These are phyloP conservation scores for Hyalella azteca DNA, from an alignment of 2,888 invertebrate genomes.

Conservation along the genomic window DNA sequence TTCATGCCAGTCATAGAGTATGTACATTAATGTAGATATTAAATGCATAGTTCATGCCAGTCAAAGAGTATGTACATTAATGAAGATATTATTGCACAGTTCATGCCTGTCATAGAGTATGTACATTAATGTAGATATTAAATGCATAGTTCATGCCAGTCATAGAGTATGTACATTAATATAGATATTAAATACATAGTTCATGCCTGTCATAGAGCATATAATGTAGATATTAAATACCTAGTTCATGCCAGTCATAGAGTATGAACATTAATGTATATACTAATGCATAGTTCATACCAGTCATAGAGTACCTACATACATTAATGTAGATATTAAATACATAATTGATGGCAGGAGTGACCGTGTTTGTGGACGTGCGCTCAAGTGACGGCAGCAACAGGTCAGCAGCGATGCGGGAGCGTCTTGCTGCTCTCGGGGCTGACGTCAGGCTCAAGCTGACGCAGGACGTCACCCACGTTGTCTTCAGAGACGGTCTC, in stretches of 20 bases:
- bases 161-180: not conserved
- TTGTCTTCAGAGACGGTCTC: constrained; percentile 53
- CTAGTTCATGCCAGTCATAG: not conserved
- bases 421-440: constrained; percentile 47
- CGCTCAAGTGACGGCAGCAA: constrained; percentile 45
- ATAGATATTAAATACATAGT: not conserved
- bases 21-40: too few relatives aligned
- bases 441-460: constrained; percentile 43
- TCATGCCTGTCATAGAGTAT: too few relatives aligned
- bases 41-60: too few relatives aligned
- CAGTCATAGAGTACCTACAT: not conserved
- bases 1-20: too few relatives aligned
- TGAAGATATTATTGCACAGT: not conserved
- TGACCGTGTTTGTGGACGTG: constrained; percentile 53
- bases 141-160: not conserved
- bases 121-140: not conserved
- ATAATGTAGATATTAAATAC: not conserved
- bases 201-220: not conserved
- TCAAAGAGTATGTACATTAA: not conserved
- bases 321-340: not conserved
- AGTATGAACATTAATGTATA: not conserved
- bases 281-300: too few relatives aligned
- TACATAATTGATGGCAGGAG: not conserved
- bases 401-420: constrained; percentile 47
- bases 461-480: constrained; percentile 46